Base-by-base conservation (phyloP, 2,113 vertebrate species). In the Microcebus griseorufus region DNA sequence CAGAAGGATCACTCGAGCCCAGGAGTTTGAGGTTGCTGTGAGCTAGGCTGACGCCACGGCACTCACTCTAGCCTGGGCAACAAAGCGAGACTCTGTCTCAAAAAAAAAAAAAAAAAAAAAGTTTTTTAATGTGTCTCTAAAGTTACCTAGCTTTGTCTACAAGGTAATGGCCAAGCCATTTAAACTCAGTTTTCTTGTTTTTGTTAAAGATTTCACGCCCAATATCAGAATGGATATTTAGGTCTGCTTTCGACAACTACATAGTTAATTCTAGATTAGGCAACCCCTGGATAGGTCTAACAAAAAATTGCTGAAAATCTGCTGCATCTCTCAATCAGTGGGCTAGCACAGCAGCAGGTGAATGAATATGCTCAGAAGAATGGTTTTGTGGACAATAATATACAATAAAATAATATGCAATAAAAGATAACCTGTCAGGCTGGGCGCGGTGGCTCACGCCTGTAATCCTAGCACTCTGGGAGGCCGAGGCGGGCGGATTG, bases 271-370 rank as follows among this genome's bases (percentile, higher is more conserved):
- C 69, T 53, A 29, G 29, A n/a, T 14, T 25, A 12, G 32, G 60
- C 34, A 34, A 16, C 4, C 20, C 39, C 67, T 27, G 5, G 25
- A 16, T 14, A 18, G 4, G 17, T 22, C n/a, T 13, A 10, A 89
- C 25, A 48, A 20, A 13, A 42, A 60, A 27, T 1, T 45, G 39
- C 27, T 17, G 13, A 37, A 37, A 72, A 9, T 22, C 70, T 29
- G 37, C 37, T 6, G 1, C 20, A 6, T 32, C 76, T 60, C 81
- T 78, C 82, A 69, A 37, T 7, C 58, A 22, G 42, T 5, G 20
- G 32, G 1, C 39, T 34, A 17, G 79, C 39, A 51, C 5, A 18
- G 51, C 73, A 25, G 37, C 0, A 0, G n/a, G 1, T 27, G 0
- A 79, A 58, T 17, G 6, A 51, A 58, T 1, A 18, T 3, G 10